Base-by-base conservation (phyloP, 2,113 vertebrate species). In the Rhinopomastus cyanomelas region DNA sequence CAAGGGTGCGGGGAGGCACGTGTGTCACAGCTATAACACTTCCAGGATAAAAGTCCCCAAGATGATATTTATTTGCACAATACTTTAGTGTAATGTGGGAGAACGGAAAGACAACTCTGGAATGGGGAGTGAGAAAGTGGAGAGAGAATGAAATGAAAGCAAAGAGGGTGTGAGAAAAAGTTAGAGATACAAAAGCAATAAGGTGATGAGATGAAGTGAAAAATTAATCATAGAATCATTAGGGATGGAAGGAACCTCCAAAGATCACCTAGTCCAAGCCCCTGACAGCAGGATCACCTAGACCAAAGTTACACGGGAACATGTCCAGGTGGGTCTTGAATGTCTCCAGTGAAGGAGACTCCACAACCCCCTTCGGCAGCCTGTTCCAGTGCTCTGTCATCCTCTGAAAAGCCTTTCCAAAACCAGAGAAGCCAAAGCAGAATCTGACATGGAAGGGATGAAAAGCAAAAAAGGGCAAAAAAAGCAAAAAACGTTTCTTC, bases 201-300 rank as follows among this genome's bases (percentile, higher is more conserved):
- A 87, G 6, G 32, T 85, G 81, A 18, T 56, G 81, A 91, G 6
- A 87, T 26, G 29, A 90, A 95, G 62, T 55, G 23, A 16, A 92
- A 88, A 85, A 85, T 73, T 93, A 95, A 88, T 90, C 53, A 42
- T 42, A 42, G 39, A 42, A 42, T n/a, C n/a, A n/a, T n/a, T n/a
- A n/a, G 3, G 17, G 53, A 89, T 80, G 48, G 77, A 92, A 68
- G 92, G 30, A 42, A n/a, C n/a, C n/a, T n/a, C n/a, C n/a, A n/a
- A n/a, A n/a, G n/a, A n/a, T n/a, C n/a, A n/a, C n/a, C n/a, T n/a
- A n/a, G n/a, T n/a, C n/a, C n/a, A n/a, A n/a, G n/a, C n/a, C n/a
- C n/a, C n/a, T n/a, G n/a, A n/a, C n/a, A n/a, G n/a, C n/a, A n/a
- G n/a, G n/a, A n/a, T n/a, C n/a, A n/a, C n/a, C n/a, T n/a, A n/a